These are phyloP conservation scores for Pluvialis apricaria DNA, from an alignment of 2,113 vertebrate species.

Conservation along the genomic window DNA sequence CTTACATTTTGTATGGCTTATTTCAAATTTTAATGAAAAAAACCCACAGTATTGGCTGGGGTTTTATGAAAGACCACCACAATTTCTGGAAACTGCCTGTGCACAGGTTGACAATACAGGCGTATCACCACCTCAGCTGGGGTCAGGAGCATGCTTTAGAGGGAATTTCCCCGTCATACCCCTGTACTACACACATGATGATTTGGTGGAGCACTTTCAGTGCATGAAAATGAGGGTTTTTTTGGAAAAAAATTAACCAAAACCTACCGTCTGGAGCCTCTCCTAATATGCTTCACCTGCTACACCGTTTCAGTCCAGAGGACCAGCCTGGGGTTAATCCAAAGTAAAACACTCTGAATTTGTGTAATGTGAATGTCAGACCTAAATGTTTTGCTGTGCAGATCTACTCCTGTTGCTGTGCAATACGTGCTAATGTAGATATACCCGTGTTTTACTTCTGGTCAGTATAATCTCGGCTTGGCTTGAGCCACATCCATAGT, in stretches of 20 bases:
- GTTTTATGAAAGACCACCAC: neutral
- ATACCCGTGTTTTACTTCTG: neutral
- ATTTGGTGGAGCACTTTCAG: neutral
- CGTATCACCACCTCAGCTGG: neutral
- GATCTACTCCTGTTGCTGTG: neutral
- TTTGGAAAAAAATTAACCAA: neutral
- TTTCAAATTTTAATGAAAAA: neutral
- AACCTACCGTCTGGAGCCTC: fast-evolving
- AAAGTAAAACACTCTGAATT: neutral
- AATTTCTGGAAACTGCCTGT: neutral
- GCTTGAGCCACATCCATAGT: neutral
- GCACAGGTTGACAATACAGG: too few relatives aligned
- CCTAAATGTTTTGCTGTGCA: neutral
- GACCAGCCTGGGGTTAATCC: neutral
- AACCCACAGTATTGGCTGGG: neutral
- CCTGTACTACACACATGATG: neutral
- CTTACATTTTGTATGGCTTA: neutral
- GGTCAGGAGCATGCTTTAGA: neutral
- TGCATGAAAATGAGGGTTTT: neutral
- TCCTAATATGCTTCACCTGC: neutral
- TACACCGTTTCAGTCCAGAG: neutral
- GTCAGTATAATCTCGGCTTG: neutral
- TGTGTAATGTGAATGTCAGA: neutral
- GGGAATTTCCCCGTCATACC: neutral
- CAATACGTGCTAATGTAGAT: fast-evolving